phyloP scores from a whole-genome alignment of 2,888 invertebrate genomes.

The Psylliodes chrysocephalus region DNA sequence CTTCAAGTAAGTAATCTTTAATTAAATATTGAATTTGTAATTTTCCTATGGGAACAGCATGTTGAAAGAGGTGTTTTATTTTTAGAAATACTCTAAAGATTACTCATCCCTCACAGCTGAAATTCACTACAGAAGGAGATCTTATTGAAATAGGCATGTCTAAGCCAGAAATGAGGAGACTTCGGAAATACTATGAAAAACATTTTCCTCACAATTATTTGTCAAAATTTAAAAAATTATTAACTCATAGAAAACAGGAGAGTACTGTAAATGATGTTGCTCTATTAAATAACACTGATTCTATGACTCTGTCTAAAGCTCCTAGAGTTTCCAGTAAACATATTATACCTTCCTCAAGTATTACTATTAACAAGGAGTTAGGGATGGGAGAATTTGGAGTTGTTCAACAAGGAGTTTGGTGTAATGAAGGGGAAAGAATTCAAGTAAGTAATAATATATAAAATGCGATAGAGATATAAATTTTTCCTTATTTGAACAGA shows the following conservation, averaged over 20 bases:
- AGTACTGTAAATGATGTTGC: conserved; percentile 52
- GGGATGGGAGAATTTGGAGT: conserved; percentile 98
- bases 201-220: conserved; percentile 94
- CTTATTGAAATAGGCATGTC: conserved; percentile 91
- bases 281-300: conserved; percentile 55
- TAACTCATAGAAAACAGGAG: conserved; percentile 72
- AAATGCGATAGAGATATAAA: no score
- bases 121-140: conserved; percentile 95
- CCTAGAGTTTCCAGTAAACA: conserved; percentile 84
- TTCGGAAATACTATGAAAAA: conserved; percentile 93
- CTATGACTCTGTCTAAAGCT: conserved; percentile 61
- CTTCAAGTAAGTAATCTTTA: conserved; percentile 70
- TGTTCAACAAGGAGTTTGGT: conserved; percentile 98
- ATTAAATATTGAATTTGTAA: neutral
- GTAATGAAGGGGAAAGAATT: conserved; percentile 91
- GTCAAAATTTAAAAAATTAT: conserved; percentile 87
- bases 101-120: conserved; percentile 86
- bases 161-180: conserved; percentile 92
- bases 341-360: conserved; percentile 84
- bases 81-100: conserved; percentile 89
- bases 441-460: conserved; percentile 56
- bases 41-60: neutral
- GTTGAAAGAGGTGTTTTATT: conserved; percentile 12
- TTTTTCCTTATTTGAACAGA: no score
- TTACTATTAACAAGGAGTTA: conserved; percentile 92